These are phyloP conservation scores for Serranus cabrilla DNA, from an alignment of 2,797 vertebrate genomes.

Conservation along the genomic window DNA sequence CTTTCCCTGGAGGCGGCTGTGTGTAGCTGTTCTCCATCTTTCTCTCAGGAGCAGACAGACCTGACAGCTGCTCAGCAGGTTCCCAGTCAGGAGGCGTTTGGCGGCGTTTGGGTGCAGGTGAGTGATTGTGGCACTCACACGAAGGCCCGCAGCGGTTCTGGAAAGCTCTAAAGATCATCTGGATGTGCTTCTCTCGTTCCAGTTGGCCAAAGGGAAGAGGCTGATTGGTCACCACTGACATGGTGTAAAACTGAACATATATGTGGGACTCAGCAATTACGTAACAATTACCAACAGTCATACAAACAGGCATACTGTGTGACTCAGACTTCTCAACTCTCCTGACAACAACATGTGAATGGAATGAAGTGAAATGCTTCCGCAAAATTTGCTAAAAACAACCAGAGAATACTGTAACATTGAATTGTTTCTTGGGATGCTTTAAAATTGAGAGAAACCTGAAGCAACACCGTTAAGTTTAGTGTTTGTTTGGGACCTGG, in stretches of 20 bases:
- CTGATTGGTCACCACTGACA: slow-evolving; percentile 84
- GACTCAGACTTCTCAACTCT: no score
- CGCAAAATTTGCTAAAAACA: no score
- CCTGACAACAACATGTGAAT: no score
- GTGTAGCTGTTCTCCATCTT: slow-evolving; percentile 11
- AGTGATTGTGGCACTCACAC: slow-evolving; percentile 47
- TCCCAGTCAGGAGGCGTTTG: slow-evolving; percentile 23
- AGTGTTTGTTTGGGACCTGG: background rate
- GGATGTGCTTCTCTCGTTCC: slow-evolving; percentile 88
- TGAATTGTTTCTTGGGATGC: no score
- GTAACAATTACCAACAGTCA: background rate
- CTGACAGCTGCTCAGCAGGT: slow-evolving; percentile 27
- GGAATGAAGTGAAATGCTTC: no score
- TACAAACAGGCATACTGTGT: background rate
- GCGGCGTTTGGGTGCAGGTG: slow-evolving; percentile 32
- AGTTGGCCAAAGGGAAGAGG: slow-evolving; percentile 83
- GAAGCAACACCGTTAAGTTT: no score
- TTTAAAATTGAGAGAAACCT: no score
- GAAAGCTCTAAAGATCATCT: slow-evolving; percentile 79
- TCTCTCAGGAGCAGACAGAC: slow-evolving; percentile 25
- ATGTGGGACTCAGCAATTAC: background rate
- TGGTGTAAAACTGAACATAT: slow-evolving; percentile 58
- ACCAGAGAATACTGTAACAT: no score
- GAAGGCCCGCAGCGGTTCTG: slow-evolving; percentile 59
- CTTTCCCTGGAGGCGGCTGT: slow-evolving; percentile 20